Percentiles rank a stretch among this genome's conserved stretches.
Evolutionary conservation across 2,888 invertebrate genomes (phyloP).

Genomic region (Maniola hyperantus): DNA sequence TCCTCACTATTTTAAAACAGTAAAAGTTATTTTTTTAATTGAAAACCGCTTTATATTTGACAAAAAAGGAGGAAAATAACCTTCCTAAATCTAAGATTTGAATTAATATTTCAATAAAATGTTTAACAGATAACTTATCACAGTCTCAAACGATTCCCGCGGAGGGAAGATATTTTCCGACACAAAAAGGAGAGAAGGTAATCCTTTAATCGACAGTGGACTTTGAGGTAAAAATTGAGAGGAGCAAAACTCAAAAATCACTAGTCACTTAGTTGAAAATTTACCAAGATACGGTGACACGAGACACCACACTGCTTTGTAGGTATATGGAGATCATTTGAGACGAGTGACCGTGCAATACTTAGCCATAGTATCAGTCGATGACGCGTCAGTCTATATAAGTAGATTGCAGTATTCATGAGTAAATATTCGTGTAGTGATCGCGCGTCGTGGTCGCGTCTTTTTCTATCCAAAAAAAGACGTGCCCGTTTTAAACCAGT

Average conservation of each 20-base stretch:
- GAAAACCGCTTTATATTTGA: background rate
- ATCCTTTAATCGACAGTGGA: slow-evolving; percentile 16
- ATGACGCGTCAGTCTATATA: no score
- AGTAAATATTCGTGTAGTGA: no score
- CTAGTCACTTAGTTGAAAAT: no score
- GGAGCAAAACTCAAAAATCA: background rate
- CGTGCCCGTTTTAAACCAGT: no score
- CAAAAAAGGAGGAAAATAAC: background rate
- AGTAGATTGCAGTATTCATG: no score
- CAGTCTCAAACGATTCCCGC: slow-evolving; percentile 5
- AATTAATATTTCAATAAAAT: slow-evolving; percentile 18
- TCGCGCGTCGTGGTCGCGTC: no score
- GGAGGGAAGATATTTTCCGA: background rate
- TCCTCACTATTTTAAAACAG: background rate
- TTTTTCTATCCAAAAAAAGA: background rate
- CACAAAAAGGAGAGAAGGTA: slow-evolving; percentile 3
- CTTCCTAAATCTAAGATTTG: slow-evolving; percentile 3
- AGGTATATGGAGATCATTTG: no score
- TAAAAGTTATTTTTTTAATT: background rate
- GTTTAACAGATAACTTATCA: slow-evolving; percentile 14
- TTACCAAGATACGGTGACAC: no score
- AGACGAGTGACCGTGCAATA: no score
- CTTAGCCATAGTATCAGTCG: no score
- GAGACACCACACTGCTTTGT: no score
- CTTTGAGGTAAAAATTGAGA: background rate